phyloP scores from a whole-genome alignment of 1,140 invertebrate species.

The Papilio aristodemus region DNA sequence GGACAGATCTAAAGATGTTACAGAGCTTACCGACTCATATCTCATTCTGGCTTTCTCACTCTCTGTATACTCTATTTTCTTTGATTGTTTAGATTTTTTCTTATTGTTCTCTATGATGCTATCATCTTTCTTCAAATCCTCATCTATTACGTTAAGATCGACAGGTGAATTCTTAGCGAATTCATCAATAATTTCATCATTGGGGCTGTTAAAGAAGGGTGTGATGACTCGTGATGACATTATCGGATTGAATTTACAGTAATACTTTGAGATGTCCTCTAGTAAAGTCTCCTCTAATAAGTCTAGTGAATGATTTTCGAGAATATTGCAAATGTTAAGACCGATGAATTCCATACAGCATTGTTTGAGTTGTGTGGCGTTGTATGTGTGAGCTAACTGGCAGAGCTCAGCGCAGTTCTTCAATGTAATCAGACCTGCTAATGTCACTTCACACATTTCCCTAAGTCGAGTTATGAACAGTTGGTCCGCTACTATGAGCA shows the following conservation, averaged over 20 bases:
- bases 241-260: conserved; percentile 80
- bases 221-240: conserved; percentile 83
- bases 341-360: conserved; percentile 87
- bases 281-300: conserved; percentile 81
- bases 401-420: conserved; percentile 86
- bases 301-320: conserved; percentile 84
- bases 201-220: conserved; percentile 81
- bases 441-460: conserved; percentile 84
- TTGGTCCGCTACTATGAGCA: conserved; percentile 86
- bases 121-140: conserved; percentile 68
- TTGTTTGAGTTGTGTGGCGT: conserved; percentile 84
- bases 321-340: conserved; percentile 84
- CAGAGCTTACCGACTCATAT: conserved; percentile 76
- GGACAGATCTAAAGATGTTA: conserved; percentile 70
- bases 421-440: conserved; percentile 83
- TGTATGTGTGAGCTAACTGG: conserved; percentile 85
- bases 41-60: conserved; percentile 73
- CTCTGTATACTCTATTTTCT: conserved; percentile 75
- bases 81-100: conserved; percentile 64
- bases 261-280: conserved; percentile 83
- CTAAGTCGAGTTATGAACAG: conserved; percentile 84
- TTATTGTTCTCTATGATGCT: conserved; percentile 54
- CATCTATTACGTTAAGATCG: conserved; percentile 62
- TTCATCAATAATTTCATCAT: conserved; percentile 79
- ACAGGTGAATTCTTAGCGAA: conserved; percentile 74